Conservation (phyloP, 2,888 invertebrate genomes). For the Rhingia campestris region DNA sequence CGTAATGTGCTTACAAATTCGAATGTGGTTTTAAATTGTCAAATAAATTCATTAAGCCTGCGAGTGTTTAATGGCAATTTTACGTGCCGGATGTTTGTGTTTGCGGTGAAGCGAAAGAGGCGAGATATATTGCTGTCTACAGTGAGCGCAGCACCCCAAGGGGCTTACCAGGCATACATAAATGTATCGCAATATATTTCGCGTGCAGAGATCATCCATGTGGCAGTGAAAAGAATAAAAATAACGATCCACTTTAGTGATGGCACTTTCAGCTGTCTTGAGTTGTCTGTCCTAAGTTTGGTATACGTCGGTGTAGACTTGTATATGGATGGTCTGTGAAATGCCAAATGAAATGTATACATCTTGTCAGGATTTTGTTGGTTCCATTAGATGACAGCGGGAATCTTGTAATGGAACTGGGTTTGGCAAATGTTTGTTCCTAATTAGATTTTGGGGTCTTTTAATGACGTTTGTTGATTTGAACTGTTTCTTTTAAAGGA, state of each 20-base stretch:
- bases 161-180: neutral
- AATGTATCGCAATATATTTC: constrained; percentile 30
- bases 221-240: constrained; percentile 34
- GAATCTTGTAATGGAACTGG: no score
- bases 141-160: constrained; percentile 10
- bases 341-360: neutral
- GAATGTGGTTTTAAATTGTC: constrained; percentile 74
- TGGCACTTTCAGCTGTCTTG: constrained; percentile 65
- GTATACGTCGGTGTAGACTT: neutral
- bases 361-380: constrained; percentile 6
- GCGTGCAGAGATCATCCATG: constrained; percentile 50
- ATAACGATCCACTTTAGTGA: constrained; percentile 63
- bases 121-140: constrained; percentile 3
- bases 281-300: constrained; percentile 35
- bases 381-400: constrained; percentile 20
- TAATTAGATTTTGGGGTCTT: no score
- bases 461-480: no score
- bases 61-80: constrained; percentile 68
- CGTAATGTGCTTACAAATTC: constrained; percentile 73
- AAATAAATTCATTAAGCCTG: constrained; percentile 73
- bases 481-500: no score
- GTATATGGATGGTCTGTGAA: neutral
- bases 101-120: neutral
- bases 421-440: no score
- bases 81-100: constrained; percentile 67